Conservation (phyloP, 2,797 vertebrate genomes). For the Morus bassanus region DNA sequence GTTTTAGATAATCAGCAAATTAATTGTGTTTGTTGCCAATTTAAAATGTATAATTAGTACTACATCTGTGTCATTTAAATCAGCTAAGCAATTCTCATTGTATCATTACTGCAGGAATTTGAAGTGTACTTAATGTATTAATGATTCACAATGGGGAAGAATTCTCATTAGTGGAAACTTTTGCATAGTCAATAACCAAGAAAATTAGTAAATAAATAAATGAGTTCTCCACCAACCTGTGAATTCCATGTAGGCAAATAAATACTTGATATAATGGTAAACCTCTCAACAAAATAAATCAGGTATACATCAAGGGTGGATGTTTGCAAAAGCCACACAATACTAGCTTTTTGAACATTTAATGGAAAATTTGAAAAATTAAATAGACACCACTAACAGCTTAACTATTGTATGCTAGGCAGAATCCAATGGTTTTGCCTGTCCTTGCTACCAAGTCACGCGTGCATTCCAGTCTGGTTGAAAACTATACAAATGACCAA, state of each 20-base stretch:
- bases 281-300: not conserved
- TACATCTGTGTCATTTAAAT: slow-evolving; percentile 62
- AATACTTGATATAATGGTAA: not conserved
- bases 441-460: not conserved
- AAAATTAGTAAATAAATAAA: slow-evolving; percentile 49
- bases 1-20: slow-evolving; percentile 60
- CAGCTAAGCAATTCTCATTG: slow-evolving; percentile 57
- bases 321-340: not conserved
- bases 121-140: slow-evolving; percentile 65
- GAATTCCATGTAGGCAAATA: not conserved
- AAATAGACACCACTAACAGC: not conserved
- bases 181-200: slow-evolving; percentile 36
- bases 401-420: not conserved
- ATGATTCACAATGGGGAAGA: slow-evolving; percentile 42
- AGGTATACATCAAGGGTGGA: not conserved
- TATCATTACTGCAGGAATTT: slow-evolving; percentile 48
- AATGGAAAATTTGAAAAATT: not conserved
- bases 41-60: slow-evolving; percentile 64
- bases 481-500: not conserved
- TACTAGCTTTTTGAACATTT: not conserved
- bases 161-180: slow-evolving; percentile 56
- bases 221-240: not conserved
- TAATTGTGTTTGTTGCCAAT: slow-evolving; percentile 51
- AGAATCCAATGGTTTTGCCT: not conserved
- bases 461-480: not conserved